Percentiles rank a stretch among this genome's conserved stretches.
These are phyloP conservation scores for Todiramphus chloris DNA, from an alignment of 2,113 vertebrate genomes.

Conservation along the genomic window DNA sequence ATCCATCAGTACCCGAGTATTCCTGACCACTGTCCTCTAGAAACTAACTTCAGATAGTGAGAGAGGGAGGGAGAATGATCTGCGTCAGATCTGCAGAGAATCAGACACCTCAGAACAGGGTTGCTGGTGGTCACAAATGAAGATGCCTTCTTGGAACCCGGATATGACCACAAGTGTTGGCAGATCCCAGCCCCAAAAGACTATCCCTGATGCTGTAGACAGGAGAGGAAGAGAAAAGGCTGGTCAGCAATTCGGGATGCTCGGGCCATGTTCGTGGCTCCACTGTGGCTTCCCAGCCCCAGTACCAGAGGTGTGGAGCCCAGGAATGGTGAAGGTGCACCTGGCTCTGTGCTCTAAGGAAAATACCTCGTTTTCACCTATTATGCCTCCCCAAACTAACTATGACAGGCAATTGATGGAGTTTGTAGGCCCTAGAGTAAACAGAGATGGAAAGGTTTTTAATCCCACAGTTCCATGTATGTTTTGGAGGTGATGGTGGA, in stretches of 20 bases:
- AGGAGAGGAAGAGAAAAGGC: neutral
- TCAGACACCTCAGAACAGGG: rapidly evolving
- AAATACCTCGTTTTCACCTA: neutral
- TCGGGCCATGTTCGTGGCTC: neutral
- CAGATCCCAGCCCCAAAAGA: neutral
- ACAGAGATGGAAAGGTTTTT: neutral
- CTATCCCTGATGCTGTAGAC: neutral
- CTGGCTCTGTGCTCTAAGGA: neutral
- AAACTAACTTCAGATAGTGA: slow-evolving; percentile 35
- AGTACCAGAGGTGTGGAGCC: rapidly evolving
- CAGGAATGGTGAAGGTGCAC: neutral
- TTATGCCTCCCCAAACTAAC: neutral
- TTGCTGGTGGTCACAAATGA: neutral
- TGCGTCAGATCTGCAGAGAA: neutral
- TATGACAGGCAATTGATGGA: rapidly evolving
- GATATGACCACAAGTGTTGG: too few relatives aligned
- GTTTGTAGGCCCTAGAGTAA: neutral
- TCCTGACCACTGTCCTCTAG: neutral
- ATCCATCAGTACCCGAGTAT: neutral
- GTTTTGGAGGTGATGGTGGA: neutral
- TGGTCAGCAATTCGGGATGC: rapidly evolving
- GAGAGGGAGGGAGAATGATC: neutral
- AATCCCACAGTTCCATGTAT: neutral
- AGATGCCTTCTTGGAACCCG: neutral
- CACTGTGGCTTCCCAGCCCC: neutral